Percentiles rank a stretch among this genome's conserved stretches.
Evolutionary conservation across 2,797 vertebrate genomes (phyloP).

Genomic region (Pangasius larnaudii): DNA sequence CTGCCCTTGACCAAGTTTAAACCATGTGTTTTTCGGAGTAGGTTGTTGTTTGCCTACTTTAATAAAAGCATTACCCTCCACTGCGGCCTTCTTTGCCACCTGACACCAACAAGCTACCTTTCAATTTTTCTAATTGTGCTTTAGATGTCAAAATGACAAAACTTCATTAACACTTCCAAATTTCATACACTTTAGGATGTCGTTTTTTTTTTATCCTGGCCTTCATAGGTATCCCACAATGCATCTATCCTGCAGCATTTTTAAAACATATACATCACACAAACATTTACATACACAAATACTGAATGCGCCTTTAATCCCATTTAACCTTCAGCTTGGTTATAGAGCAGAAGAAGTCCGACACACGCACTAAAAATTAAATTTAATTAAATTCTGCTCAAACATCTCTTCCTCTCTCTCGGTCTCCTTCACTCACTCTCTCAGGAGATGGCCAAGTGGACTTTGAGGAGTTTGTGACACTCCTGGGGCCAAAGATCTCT

Average conservation of each 20-base stretch:
- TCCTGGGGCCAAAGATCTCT: conserved; percentile 93
- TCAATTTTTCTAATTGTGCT: neutral
- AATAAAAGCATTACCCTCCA: neutral
- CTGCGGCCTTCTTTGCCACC: neutral
- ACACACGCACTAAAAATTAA: neutral
- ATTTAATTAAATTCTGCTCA: neutral
- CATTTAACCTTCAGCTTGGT: neutral
- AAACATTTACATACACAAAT: neutral
- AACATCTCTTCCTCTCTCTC: conserved; percentile 12
- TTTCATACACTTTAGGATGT: neutral
- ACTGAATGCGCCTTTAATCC: neutral
- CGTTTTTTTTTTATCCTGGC: neutral
- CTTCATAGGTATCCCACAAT: neutral
- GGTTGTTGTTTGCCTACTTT: neutral
- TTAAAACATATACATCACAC: neutral
- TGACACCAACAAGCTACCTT: neutral
- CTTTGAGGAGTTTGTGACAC: conserved; percentile 97
- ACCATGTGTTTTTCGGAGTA: neutral
- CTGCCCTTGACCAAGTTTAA: neutral
- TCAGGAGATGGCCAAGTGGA: conserved; percentile 96
- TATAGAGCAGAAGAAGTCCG: neutral
- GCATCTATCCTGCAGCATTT: neutral
- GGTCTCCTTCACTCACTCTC: neutral
- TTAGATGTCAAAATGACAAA: neutral
- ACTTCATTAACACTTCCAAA: neutral